Evolutionary conservation across 2,113 vertebrate genomes (phyloP).

Genomic region (Sorex araneus): DNA sequence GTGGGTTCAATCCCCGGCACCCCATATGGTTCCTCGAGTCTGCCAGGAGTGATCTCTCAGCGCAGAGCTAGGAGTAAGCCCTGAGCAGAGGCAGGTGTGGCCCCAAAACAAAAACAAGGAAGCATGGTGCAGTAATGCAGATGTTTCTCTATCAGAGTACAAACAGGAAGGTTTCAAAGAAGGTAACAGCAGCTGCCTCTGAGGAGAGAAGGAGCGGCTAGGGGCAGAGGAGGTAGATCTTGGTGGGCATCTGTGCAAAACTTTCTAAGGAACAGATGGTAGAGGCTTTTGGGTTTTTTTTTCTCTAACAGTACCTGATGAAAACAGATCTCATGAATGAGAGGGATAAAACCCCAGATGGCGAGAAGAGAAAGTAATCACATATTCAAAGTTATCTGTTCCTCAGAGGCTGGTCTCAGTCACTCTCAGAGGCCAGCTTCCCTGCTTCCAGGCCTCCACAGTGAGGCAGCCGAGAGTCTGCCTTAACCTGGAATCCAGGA

Average conservation of each 20-base stretch:
- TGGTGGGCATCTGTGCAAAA: not conserved
- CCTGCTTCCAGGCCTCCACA: not conserved
- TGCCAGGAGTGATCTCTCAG: too few relatives aligned
- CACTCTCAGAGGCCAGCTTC: not conserved
- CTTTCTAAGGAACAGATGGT: not conserved
- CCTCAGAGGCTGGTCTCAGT: too few relatives aligned
- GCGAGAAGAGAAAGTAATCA: constrained; percentile 14
- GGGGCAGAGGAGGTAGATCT: not conserved
- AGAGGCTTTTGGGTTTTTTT: not conserved
- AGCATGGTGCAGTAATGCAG: not conserved
- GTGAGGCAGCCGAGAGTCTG: not conserved
- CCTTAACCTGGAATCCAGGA: not conserved
- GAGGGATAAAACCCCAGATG: not conserved
- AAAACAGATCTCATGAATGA: constrained; percentile 11
- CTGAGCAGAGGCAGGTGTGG: too few relatives aligned
- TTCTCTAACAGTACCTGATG: not conserved
- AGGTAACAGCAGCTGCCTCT: not conserved
- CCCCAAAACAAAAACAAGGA: not conserved
- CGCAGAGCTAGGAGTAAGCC: too few relatives aligned
- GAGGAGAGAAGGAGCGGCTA: not conserved
- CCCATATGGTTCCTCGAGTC: too few relatives aligned
- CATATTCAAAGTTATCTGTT: too few relatives aligned
- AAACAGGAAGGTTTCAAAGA: not conserved
- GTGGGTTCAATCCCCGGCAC: too few relatives aligned
- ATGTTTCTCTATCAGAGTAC: not conserved